A percentile compares a stretch with the other conserved stretches of the same genome.
Evolutionary conservation across 2,888 invertebrate species (phyloP).

Genomic region (Bombyx huttoni): DNA sequence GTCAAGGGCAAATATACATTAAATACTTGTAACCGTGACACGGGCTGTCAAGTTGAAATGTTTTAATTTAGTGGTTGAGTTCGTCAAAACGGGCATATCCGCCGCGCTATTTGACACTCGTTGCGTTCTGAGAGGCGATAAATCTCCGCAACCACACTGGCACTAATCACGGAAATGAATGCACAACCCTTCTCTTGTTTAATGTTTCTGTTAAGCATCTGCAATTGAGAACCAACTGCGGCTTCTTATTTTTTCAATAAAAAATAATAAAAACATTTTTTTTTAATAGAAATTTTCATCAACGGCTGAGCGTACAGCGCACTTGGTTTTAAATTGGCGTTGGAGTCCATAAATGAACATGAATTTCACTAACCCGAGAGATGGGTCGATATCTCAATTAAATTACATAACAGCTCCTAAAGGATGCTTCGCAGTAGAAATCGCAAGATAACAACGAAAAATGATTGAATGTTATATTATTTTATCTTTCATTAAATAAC

Average conservation of each 20-base stretch:
- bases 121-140: constrained; percentile 46
- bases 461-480: no score
- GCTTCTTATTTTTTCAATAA: not conserved
- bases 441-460: no score
- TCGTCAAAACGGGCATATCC: constrained; percentile 45
- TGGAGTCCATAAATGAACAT: no score
- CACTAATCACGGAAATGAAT: constrained; percentile 62
- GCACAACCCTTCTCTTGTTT: constrained; percentile 50
- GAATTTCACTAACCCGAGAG: no score
- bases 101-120: constrained; percentile 54
- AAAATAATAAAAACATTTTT: not conserved
- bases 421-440: no score
- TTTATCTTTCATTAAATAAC: no score
- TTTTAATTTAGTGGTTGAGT: constrained; percentile 63
- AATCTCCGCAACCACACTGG: constrained; percentile 44
- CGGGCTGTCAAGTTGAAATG: constrained; percentile 59
- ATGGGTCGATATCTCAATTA: no score
- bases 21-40: constrained; percentile 46
- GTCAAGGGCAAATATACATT: constrained; percentile 33
- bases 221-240: not conserved
- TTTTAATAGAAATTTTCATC: not conserved
- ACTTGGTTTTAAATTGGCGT: no score
- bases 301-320: no score
- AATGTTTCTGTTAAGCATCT: constrained; percentile 36
- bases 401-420: no score